Percentiles rank a stretch among this genome's conserved stretches.
Conservation (phyloP, 2,797 vertebrate species). For the Falco rusticolus region DNA sequence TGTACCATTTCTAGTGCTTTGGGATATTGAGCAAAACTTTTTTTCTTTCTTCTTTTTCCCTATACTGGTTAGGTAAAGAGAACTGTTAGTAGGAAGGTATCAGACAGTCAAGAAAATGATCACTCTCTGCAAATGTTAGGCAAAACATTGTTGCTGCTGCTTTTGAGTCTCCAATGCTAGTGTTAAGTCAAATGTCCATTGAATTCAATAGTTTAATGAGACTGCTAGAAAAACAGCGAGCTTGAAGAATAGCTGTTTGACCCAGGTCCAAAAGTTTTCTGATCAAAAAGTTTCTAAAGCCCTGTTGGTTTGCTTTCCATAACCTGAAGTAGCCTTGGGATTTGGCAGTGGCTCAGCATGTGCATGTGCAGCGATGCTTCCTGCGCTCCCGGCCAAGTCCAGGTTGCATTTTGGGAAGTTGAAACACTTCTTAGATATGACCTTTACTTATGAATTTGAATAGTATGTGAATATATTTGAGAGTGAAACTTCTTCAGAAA, state of each 20-base stretch:
- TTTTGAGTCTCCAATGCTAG: not conserved
- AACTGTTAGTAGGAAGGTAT: not conserved
- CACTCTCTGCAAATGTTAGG: accelerated
- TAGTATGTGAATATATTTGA: not conserved
- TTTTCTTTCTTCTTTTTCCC: not conserved
- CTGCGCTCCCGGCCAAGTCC: not conserved
- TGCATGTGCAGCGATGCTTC: constrained; percentile 3
- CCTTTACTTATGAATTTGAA: not conserved
- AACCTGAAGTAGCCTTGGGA: constrained; percentile 44
- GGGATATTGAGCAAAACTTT: not conserved
- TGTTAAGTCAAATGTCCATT: not conserved
- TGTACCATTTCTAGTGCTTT: not conserved
- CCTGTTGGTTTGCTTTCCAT: constrained; percentile 39
- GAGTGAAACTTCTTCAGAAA: not conserved
- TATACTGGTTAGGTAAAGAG: not conserved
- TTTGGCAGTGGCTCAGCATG: not conserved
- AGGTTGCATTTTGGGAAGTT: not conserved
- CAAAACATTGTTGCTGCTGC: not conserved
- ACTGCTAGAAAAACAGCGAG: not conserved
- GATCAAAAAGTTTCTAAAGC: constrained; percentile 17
- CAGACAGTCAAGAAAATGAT: not conserved
- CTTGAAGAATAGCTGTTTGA: not conserved
- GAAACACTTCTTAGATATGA: not conserved
- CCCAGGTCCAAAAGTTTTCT: not conserved
- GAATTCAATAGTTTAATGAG: not conserved